These are phyloP conservation scores for Ophion ellenae DNA, from an alignment of 2,888 invertebrate species.

Conservation along the genomic window DNA sequence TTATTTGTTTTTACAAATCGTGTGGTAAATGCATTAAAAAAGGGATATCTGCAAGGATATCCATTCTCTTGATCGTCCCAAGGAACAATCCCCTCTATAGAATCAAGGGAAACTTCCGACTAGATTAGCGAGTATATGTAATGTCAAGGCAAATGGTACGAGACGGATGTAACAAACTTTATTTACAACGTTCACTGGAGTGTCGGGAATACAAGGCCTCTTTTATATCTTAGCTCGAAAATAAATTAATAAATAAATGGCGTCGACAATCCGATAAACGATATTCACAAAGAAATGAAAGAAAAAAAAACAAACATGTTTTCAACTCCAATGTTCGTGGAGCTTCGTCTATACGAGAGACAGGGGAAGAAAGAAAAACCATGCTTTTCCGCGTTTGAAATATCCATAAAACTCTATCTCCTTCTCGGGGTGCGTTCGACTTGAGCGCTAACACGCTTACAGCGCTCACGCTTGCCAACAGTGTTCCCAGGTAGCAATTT, in stretches of 20 bases:
- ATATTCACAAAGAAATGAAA: constrained; percentile 31
- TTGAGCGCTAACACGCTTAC: too few relatives aligned
- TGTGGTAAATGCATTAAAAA: constrained; percentile 22
- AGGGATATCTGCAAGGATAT: background rate
- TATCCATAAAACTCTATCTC: background rate
- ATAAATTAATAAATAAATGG: constrained; percentile 72
- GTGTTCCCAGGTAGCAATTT: too few relatives aligned
- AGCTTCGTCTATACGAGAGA: constrained; percentile 19
- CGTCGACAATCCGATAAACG: constrained; percentile 46
- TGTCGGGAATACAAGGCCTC: constrained; percentile 61
- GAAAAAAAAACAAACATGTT: constrained; percentile 22
- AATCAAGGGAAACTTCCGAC: constrained; percentile 70
- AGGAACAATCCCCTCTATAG: constrained; percentile 66
- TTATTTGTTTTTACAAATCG: constrained; percentile 40
- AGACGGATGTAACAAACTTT: constrained; percentile 67
- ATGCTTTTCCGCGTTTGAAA: background rate
- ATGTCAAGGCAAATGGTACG: constrained; percentile 71
- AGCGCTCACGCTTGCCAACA: too few relatives aligned
- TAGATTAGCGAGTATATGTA: constrained; percentile 78
- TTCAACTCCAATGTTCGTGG: constrained; percentile 1
- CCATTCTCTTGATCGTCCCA: constrained; percentile 34
- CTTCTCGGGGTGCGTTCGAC: background rate
- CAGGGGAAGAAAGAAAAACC: background rate
- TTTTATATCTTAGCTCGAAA: constrained; percentile 58
- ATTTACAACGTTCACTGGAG: constrained; percentile 62